Evolutionary conservation across 2,797 vertebrate species (phyloP), one percentile per base, ranked within the genome.

Genomic region (Malacoctenus gilli): DNA sequence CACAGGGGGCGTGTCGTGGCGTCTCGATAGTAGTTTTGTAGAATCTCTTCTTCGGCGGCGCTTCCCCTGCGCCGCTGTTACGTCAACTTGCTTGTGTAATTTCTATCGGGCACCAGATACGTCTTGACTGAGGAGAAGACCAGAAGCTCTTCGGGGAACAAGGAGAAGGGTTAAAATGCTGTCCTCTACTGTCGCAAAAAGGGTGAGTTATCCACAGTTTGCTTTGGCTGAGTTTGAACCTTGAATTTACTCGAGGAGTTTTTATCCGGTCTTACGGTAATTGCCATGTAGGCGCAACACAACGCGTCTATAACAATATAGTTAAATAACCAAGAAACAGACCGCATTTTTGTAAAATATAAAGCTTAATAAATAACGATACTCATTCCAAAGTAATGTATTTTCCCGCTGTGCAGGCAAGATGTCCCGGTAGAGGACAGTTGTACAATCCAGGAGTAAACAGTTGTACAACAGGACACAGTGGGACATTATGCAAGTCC

Each of bases 161-260:
- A 38, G 13, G 14, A 50, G 13, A 10, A 36, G 8, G 18, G 8
- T 14, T 8, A 63, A 59, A 40, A 90, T 90, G 89, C 2, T 88
- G 9, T 48, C 84, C 34, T 62, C 76, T 25, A 0, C 71, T 10
- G 8, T 72, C 25, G 63, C 68, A 1, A 89, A 59, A 59, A 83
- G 64, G 60, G 91, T 92, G 50, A 90, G 91, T 87, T 25, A 15
- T 10, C 2, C 1, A 11, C 8, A 21, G 19, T 18, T 1, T 31
- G 10, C 25, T 42, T 5, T 34, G 25, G 36, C 1, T 23, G 8
- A 7, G 11, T 48, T 7, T 51, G 2, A 35, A 31, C 1, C 10
- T 46, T 38, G 1, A 39, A 42, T 2, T 0, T 23, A 34, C 7
- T 1, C 0, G 15, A 5, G 11, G n/a, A 44, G 31, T 23, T 35